Evolutionary conservation across 2,797 vertebrate species (phyloP).

Genomic region (Falco naumanni): DNA sequence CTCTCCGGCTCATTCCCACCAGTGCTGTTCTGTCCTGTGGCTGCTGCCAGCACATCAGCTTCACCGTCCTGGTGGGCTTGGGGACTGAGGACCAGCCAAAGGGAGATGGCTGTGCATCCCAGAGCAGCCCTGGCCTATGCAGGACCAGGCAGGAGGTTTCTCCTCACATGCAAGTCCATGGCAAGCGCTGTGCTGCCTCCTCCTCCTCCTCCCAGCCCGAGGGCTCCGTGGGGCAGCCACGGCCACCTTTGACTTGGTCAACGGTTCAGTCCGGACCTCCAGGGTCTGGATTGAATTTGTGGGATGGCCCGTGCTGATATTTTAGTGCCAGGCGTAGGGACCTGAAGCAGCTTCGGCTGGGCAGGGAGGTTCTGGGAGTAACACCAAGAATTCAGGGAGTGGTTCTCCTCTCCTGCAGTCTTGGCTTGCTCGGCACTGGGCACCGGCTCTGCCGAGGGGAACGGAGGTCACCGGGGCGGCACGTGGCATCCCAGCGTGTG

Average conservation of each 20-base stretch:
- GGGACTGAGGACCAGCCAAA: not conserved
- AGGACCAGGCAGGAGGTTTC: not conserved
- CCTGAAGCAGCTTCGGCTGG: not conserved
- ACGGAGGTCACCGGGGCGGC: accelerated
- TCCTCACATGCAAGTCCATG: not conserved
- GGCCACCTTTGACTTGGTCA: not conserved
- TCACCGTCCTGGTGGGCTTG: not conserved
- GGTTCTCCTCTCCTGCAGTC: not conserved
- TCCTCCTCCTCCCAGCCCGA: not conserved
- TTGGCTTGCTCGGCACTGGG: accelerated
- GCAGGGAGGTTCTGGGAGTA: not conserved
- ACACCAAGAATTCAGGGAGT: not conserved
- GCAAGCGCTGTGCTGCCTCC: not conserved
- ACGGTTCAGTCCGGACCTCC: not conserved
- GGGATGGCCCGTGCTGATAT: not conserved
- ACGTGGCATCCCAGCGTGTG: accelerated
- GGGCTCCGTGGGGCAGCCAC: not conserved
- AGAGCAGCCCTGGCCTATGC: not conserved
- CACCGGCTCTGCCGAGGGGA: not conserved
- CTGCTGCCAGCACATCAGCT: not conserved
- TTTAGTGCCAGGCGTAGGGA: not conserved
- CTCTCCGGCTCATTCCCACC: not conserved
- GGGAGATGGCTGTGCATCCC: accelerated
- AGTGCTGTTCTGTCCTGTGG: not conserved
- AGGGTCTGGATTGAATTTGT: accelerated